Percentiles rank a stretch among this genome's conserved stretches.
phyloP scores from a whole-genome alignment of 1,140 invertebrate species.

The Orussus abietinus region DNA sequence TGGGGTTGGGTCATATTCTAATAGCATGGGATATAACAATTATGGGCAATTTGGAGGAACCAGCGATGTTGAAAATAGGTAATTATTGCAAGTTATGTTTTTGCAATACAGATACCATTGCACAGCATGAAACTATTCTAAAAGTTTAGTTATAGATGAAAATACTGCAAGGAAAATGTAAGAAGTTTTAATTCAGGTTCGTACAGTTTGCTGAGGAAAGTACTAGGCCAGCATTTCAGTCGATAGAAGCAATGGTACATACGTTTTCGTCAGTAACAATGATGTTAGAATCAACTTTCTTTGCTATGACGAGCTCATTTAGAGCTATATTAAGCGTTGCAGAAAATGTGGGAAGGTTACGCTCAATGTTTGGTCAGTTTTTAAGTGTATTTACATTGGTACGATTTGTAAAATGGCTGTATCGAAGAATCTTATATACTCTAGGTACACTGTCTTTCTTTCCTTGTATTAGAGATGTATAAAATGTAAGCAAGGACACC shows the following conservation, averaged over 20 bases:
- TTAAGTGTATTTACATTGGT: constrained; percentile 82
- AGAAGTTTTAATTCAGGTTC: constrained; percentile 57
- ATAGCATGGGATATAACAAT: constrained; percentile 26
- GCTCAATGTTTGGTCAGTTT: constrained; percentile 77
- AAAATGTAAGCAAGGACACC: background rate
- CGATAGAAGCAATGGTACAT: constrained; percentile 87
- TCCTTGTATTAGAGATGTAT: background rate
- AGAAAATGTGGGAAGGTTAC: constrained; percentile 84
- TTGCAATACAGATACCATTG: background rate
- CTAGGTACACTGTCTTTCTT: constrained; percentile 57
- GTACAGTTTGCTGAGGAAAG: constrained; percentile 86
- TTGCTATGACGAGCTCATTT: constrained; percentile 92
- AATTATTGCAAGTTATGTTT: constrained; percentile 14
- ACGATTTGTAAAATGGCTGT: constrained; percentile 73
- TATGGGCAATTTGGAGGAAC: constrained; percentile 45
- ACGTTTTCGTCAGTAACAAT: constrained; percentile 91
- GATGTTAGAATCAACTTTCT: constrained; percentile 95
- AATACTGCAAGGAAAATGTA: constrained; percentile 16
- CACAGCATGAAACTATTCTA: background rate
- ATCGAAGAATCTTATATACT: constrained; percentile 67
- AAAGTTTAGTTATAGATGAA: constrained; percentile 1
- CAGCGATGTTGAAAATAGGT: constrained; percentile 62
- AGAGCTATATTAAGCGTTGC: constrained; percentile 91
- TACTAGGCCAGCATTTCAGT: constrained; percentile 87
- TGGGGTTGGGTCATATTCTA: constrained; percentile 27